Percentiles rank a stretch among this genome's conserved stretches.
These are phyloP conservation scores for Struthidea cinerea DNA, from an alignment of 2,113 vertebrate species.

Conservation along the genomic window DNA sequence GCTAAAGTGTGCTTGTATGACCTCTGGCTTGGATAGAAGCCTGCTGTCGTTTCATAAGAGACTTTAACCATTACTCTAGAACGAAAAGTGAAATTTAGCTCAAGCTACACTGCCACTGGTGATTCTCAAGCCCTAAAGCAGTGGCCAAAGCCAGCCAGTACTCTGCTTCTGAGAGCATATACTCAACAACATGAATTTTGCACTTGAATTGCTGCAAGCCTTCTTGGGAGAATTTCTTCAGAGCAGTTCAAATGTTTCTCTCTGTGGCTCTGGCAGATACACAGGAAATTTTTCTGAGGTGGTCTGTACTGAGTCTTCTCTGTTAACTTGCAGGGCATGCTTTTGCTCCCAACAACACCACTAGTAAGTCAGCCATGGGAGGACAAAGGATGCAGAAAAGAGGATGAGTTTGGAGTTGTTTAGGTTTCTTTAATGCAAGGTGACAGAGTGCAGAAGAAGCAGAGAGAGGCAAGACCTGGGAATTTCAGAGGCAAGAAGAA, in stretches of 20 bases:
- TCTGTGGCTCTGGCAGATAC: background rate
- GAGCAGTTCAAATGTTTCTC: background rate
- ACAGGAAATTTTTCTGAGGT: background rate
- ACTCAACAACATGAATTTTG: background rate
- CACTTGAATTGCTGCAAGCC: background rate
- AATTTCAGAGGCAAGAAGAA: background rate
- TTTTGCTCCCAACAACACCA: background rate
- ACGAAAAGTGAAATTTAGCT: background rate
- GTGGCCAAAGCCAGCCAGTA: background rate
- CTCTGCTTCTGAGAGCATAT: background rate
- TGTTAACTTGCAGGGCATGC: background rate
- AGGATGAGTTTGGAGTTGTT: background rate
- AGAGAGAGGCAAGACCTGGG: background rate
- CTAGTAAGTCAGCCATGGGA: background rate
- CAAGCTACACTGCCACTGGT: background rate
- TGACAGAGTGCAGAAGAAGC: background rate
- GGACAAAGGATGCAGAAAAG: background rate
- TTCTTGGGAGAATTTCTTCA: background rate
- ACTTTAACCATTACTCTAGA: background rate
- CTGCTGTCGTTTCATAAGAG: background rate
- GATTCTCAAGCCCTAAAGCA: background rate
- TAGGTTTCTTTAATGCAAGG: background rate
- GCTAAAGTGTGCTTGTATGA: background rate
- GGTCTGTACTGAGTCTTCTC: background rate
- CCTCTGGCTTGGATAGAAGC: background rate